Evolutionary conservation across 2,797 vertebrate species (phyloP).

Genomic region (Spheniscus humboldti): DNA sequence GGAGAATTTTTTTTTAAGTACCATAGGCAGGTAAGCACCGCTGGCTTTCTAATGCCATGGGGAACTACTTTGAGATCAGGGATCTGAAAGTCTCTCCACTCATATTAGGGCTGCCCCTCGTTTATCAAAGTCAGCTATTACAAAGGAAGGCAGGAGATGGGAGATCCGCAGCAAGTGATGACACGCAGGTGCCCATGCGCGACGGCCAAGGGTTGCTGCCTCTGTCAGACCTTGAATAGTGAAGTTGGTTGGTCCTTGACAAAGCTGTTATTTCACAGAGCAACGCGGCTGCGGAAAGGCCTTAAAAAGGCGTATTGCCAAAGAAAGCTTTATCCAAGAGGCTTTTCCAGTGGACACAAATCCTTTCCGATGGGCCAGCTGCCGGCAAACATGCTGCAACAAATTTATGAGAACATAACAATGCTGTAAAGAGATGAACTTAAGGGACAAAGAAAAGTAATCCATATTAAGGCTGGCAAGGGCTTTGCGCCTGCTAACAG

Average conservation of each 20-base stretch:
- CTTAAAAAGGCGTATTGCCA: constrained; percentile 13
- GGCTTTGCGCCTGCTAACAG: constrained; percentile 16
- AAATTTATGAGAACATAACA: constrained; percentile 51
- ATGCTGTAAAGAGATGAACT: constrained; percentile 36
- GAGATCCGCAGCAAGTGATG: neutral
- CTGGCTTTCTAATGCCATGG: neutral
- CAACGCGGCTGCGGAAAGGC: neutral
- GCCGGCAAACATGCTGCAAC: neutral
- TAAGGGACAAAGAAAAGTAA: constrained; percentile 63
- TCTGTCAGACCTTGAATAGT: neutral
- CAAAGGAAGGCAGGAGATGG: neutral
- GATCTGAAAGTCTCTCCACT: neutral
- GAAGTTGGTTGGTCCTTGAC: neutral
- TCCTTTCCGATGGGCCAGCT: constrained; percentile 46
- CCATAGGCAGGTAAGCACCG: neutral
- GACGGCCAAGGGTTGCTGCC: neutral
- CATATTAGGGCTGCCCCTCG: neutral
- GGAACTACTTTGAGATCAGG: neutral
- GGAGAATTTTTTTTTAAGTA: neutral
- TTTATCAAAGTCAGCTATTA: neutral
- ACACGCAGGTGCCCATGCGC: neutral
- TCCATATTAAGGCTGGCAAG: constrained; percentile 48
- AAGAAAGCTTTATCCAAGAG: constrained; percentile 8
- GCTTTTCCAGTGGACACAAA: constrained; percentile 36
- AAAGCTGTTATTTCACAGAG: neutral